These are phyloP conservation scores for Brachionus rubens DNA, from an alignment of 1,140 invertebrate genomes.

Conservation along the genomic window DNA sequence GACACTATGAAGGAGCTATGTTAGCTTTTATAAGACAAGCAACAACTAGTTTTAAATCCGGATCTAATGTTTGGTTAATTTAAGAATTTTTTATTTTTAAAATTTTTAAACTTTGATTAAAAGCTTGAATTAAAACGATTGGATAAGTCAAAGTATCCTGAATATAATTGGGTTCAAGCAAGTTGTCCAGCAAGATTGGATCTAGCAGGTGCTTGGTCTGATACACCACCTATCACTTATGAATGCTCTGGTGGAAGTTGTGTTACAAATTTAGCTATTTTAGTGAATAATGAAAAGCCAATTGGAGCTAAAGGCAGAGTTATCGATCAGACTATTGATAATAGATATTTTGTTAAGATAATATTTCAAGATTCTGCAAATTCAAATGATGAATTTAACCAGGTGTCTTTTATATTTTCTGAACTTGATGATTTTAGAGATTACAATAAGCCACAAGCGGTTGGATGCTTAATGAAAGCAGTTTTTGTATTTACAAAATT, in stretches of 20 bases:
- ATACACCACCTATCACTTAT: constrained; percentile 65
- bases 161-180: constrained; percentile 10
- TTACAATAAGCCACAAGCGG: constrained; percentile 61
- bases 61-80: constrained; percentile 52
- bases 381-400: constrained; percentile 51
- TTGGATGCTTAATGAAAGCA: constrained; percentile 63
- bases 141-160: not conserved
- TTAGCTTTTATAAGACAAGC: constrained; percentile 62
- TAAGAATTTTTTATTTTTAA: constrained; percentile 47
- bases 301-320: constrained; percentile 61
- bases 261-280: constrained; percentile 61
- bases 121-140: not conserved
- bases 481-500: constrained; percentile 60
- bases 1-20: constrained; percentile 64
- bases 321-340: constrained; percentile 53
- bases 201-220: constrained; percentile 64
- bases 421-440: constrained; percentile 59
- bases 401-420: constrained; percentile 49
- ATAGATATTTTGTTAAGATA: constrained; percentile 22
- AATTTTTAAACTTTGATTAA: not conserved
- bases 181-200: constrained; percentile 61
- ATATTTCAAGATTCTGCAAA: constrained; percentile 32
- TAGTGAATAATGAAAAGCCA: constrained; percentile 61
- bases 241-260: constrained; percentile 61
- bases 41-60: constrained; percentile 58